Conservation (phyloP, 2,113 vertebrate species). For the Tinamus guttatus region DNA sequence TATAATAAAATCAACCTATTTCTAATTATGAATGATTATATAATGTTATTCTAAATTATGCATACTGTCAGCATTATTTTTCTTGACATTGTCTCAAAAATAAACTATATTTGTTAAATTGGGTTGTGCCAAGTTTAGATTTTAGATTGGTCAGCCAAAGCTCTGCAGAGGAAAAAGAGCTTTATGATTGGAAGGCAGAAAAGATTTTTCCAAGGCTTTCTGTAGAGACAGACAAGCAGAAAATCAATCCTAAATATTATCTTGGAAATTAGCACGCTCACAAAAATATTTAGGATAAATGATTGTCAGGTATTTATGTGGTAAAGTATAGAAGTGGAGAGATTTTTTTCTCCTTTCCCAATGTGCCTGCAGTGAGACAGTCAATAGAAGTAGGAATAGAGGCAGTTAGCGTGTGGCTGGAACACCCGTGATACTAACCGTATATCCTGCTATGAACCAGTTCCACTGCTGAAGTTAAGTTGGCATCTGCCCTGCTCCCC, state of each 20-base stretch:
- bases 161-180: background rate
- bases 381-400: background rate
- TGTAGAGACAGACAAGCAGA: background rate
- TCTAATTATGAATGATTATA: background rate
- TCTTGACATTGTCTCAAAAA: background rate
- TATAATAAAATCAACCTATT: background rate
- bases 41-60: background rate
- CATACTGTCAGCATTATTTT: background rate
- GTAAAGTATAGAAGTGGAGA: no score
- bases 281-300: background rate
- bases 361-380: background rate
- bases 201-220: background rate
- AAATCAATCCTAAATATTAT: background rate
- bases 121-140: background rate
- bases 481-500: background rate
- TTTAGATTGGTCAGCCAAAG: background rate
- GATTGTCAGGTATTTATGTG: background rate
- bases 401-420: background rate
- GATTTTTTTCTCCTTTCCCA: background rate
- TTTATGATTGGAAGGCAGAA: background rate
- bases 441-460: fast-evolving
- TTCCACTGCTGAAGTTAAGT: background rate
- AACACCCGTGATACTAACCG: background rate
- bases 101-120: background rate
- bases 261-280: background rate